Evolutionary conservation across 2,888 invertebrate species (phyloP).

Genomic region (Meloe dianella): DNA sequence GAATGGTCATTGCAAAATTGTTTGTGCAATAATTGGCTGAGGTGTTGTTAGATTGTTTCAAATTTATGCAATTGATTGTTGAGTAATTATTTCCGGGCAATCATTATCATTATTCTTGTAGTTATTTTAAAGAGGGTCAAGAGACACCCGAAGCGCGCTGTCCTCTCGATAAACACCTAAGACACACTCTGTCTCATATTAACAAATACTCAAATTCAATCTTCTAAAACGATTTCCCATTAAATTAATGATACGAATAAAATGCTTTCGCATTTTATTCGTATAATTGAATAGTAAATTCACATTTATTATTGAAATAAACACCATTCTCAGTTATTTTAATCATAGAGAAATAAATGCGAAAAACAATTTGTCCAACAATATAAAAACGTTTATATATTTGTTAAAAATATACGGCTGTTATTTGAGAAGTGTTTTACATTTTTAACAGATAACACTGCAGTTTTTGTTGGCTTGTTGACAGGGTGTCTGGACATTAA

Average conservation of each 20-base stretch:
- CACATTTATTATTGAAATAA: background rate
- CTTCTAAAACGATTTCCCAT: background rate
- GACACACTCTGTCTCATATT: background rate
- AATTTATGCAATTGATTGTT: background rate
- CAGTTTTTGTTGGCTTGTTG: constrained; percentile 40
- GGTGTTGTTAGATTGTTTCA: constrained; percentile 18
- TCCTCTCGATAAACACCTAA: background rate
- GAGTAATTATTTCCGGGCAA: background rate
- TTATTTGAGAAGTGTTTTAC: constrained; percentile 29
- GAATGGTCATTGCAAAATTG: constrained; percentile 25
- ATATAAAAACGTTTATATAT: background rate
- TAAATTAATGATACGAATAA: background rate
- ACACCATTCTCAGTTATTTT: background rate
- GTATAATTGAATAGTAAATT: background rate
- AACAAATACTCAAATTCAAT: background rate
- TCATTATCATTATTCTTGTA: background rate
- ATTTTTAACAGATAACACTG: constrained; percentile 41
- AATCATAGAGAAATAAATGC: background rate
- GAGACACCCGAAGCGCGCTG: background rate
- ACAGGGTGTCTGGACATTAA: constrained; percentile 31
- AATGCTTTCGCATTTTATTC: background rate
- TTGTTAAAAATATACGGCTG: background rate
- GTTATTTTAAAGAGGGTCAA: background rate
- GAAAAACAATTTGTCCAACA: background rate
- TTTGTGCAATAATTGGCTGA: constrained; percentile 26